Evolutionary conservation across 2,888 invertebrate species (phyloP), one percentile per base, ranked within the genome.

Genomic region (Toxonevra muliebris): DNA sequence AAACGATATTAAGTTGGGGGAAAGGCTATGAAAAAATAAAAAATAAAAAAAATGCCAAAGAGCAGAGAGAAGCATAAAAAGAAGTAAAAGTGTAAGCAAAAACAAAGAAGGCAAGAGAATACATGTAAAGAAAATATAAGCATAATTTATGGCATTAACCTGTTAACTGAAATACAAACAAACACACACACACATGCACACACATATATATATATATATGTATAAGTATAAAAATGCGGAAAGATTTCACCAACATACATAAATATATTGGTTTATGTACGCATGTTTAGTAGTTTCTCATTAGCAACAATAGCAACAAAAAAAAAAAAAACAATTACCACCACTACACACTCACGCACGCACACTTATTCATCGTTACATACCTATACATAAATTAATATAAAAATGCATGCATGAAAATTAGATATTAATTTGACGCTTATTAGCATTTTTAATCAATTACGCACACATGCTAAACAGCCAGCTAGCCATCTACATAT

Each of bases 381-480:
- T n/a, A n/a, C n/a, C n/a, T n/a, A n/a, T n/a, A n/a, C n/a, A n/a
- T n/a, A n/a, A n/a, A n/a, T n/a, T n/a, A n/a, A n/a, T n/a, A 30
- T 30, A 30, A 30, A 30, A 30, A 30, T 30, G 30, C 30, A 30
- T 65, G 50, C 20, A 11, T 19, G 40, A 48, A 50, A 55, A 61
- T 62, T 15, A 12, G 52, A 41, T 57, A 52, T 43, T 67, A 67
- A 67, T 58, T 62, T 62, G 52, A 57, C 53, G 48, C 62, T 67
- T 52, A 67, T 58, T 62, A 62, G 53, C 66, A 67, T 62, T 62
- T 67, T 52, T 43, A 57, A 67, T 53, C 50, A 62, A 62, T 67
- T 62, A 52, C 19, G 15, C 41, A 45, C 3, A 30, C 30, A 30
- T 30, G 30, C 7, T 4, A 30, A 30, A 7, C 30, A 30, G 30